Base-by-base conservation (phyloP, 2,888 invertebrate genomes). In the Euzetes globulus region DNA sequence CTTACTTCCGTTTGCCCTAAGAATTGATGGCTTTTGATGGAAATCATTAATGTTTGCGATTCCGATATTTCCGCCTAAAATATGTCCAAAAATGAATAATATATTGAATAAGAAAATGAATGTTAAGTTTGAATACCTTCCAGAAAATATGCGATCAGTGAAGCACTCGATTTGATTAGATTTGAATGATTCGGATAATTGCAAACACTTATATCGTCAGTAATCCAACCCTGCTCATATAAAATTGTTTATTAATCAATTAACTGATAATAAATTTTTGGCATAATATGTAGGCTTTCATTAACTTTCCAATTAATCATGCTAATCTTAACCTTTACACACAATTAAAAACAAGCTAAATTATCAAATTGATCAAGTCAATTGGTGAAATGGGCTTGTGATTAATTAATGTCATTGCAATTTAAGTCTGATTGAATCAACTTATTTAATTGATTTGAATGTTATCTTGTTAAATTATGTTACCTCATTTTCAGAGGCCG, bases 11-110 rank as follows among this genome's bases (percentile, higher is more conserved):
- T 63, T 27, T 1, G 63, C 33, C 29, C 63, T 63, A n/a, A 63
- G 33, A 4, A 63, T 33, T 33, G 63, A 5, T n/a, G 63, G 63
- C 37, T 63, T 63, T 17, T 37, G 63, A 3, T 37, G 63, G n/a
- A 63, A 63, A 17, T 94, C 91, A 80, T 91, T 91, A 63, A 95
- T 84, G 0, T 94, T 91, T 79, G 96, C 83, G 29, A 94, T 90
- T 0, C 94, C 95, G 80, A 96, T 86, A 85, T 91, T 92, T 1
- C 94, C 92, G 37, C 94, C 90, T 63, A 27, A 63, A 63, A 63
- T 63, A 4, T 11, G 4, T 17, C 1, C 17, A 63, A 63, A 29
- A 7, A 13, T 1, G 33, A 6, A 1, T 13, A 27, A 52, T 19
- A 1, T 19, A 19, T 52, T 52, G 22, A 25, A 6, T 11, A 11